Conservation (phyloP, 1,140 invertebrate genomes). For the Sitophilus oryzae region DNA sequence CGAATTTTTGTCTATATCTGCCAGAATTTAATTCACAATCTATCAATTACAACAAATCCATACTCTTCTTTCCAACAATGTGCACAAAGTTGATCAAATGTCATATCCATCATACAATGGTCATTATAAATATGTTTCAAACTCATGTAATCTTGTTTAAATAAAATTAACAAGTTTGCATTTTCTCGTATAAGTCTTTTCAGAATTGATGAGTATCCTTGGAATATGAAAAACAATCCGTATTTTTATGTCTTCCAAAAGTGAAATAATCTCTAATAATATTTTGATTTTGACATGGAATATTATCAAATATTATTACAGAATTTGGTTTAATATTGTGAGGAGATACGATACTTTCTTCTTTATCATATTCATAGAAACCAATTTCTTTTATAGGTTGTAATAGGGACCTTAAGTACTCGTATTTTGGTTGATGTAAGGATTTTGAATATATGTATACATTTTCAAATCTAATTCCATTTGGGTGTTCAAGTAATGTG, state of each 20-base stretch:
- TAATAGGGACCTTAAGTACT: constrained; percentile 33
- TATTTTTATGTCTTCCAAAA: constrained; percentile 37
- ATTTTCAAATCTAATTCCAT: constrained; percentile 43
- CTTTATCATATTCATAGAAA: constrained; percentile 32
- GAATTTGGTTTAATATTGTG: no score
- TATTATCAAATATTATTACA: constrained; percentile 43
- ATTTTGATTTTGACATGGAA: constrained; percentile 39
- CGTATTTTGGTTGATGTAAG: constrained; percentile 40
- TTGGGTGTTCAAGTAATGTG: constrained; percentile 32
- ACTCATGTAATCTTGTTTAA: no score
- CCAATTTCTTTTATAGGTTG: constrained; percentile 32
- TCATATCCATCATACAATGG: no score
- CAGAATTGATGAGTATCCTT: constrained; percentile 42
- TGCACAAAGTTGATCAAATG: no score
- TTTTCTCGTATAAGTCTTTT: constrained; percentile 45
- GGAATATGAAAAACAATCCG: constrained; percentile 41
- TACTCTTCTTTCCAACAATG: no score
- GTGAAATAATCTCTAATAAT: constrained; percentile 40
- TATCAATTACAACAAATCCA: no score
- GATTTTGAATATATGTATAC: constrained; percentile 44
- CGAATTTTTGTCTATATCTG: constrained; percentile 37
- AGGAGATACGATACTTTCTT: constrained; percentile 30
- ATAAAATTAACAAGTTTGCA: constrained; percentile 42
- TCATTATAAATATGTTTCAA: no score
- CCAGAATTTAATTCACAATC: constrained; percentile 32